Conservation (phyloP, 2,113 vertebrate species). For the Pelecanus crispus region DNA sequence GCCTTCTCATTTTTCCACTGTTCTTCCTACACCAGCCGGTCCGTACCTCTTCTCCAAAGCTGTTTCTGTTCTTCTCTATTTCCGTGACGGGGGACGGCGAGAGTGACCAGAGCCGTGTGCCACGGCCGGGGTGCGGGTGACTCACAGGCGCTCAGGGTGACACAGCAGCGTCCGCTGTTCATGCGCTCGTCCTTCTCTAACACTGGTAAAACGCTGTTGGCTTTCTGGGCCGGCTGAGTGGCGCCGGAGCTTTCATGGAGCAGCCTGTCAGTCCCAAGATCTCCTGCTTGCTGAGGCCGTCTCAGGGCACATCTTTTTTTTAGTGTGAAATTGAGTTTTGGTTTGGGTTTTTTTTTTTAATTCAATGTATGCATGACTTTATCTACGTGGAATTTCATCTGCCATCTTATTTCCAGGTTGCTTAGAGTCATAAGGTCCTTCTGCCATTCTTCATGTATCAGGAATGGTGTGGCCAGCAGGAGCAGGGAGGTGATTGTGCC, state of each 20-base stretch:
- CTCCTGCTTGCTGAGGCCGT: neutral
- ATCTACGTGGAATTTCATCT: neutral
- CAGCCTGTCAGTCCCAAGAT: neutral
- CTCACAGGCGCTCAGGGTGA: accelerated
- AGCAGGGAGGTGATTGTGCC: too few species aligned
- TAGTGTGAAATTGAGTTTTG: neutral
- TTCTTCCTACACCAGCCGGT: neutral
- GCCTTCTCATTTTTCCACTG: neutral
- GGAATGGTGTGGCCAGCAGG: too few species aligned
- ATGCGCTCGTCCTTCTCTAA: neutral
- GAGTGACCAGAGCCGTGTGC: accelerated
- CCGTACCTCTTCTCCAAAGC: neutral
- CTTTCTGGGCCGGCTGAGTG: neutral
- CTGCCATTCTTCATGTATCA: neutral
- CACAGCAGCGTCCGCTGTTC: accelerated
- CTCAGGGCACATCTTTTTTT: neutral
- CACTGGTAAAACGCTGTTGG: neutral
- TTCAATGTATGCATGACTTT: neutral
- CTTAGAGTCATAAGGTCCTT: neutral
- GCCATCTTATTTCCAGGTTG: neutral
- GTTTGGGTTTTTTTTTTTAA: neutral
- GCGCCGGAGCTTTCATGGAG: neutral
- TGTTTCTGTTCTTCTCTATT: neutral
- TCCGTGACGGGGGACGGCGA: accelerated
- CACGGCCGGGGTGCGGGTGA: accelerated